phyloP scores from a whole-genome alignment of 2,113 vertebrate genomes.

The Campylorhamphus procurvoides region DNA sequence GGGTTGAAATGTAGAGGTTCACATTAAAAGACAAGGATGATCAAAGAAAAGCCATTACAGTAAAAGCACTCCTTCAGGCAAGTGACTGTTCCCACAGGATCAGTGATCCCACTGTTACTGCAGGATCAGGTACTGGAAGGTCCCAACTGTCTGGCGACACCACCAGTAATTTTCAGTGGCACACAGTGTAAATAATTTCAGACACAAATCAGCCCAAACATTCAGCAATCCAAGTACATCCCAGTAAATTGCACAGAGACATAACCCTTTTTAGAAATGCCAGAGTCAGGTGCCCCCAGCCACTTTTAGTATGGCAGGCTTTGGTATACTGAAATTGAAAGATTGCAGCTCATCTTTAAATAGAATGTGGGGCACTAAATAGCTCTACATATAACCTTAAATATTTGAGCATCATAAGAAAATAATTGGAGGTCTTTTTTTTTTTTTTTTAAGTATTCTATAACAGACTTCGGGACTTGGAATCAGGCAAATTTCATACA shows the following conservation, averaged over 20 bases:
- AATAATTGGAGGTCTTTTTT: neutral
- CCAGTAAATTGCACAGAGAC: neutral
- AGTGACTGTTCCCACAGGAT: rapidly evolving
- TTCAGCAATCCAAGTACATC: neutral
- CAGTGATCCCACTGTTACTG: neutral
- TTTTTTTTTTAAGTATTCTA: neutral
- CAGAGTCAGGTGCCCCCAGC: neutral
- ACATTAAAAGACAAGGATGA: neutral
- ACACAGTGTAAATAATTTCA: neutral
- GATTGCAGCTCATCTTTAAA: neutral
- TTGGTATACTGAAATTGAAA: neutral
- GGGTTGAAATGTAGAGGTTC: neutral
- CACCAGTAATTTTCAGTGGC: neutral
- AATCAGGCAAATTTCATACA: neutral
- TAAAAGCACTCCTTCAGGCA: neutral
- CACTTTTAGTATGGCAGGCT: neutral
- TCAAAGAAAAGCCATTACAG: neutral
- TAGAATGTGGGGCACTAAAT: neutral
- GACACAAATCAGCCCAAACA: neutral
- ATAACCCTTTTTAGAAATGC: neutral
- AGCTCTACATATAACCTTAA: neutral
- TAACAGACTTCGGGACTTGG: neutral
- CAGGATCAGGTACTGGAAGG: neutral
- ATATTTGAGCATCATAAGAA: neutral
- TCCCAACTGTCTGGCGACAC: neutral